Conservation (phyloP, 2,888 invertebrate genomes). For the Cosmia trapezina region DNA sequence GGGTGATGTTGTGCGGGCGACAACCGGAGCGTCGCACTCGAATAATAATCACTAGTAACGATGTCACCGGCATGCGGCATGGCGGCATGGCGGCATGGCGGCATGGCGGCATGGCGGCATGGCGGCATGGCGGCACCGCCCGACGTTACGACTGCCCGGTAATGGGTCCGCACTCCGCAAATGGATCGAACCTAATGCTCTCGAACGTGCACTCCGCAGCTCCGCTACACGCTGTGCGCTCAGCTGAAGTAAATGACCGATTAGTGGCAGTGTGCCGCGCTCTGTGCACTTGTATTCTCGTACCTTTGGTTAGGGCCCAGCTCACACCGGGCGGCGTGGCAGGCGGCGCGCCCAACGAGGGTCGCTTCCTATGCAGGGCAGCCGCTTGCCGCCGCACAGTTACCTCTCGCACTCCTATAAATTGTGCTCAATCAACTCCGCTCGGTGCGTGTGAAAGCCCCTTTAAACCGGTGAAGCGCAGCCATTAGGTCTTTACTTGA, state of each 20-base stretch:
- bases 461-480: neutral
- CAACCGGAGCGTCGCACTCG: conserved; percentile 15
- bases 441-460: conserved; percentile 7
- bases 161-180: conserved; percentile 25
- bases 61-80: neutral
- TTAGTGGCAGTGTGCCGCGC: neutral
- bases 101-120: neutral
- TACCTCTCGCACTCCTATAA: conserved; percentile 1
- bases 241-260: conserved; percentile 23
- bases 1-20: neutral
- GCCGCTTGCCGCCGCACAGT: neutral
- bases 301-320: neutral
- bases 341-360: neutral
- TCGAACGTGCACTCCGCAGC: conserved; percentile 12
- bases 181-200: conserved; percentile 24
- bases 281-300: neutral
- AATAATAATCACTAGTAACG: too few species aligned
- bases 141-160: conserved; percentile 13
- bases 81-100: neutral
- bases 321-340: neutral
- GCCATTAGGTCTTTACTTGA: conserved; percentile 8
- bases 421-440: neutral
- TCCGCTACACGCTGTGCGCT: neutral
- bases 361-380: conserved; percentile 3
- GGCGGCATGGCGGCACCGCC: neutral